Conservation (phyloP, 2,113 vertebrate genomes). For the Numida meleagris region DNA sequence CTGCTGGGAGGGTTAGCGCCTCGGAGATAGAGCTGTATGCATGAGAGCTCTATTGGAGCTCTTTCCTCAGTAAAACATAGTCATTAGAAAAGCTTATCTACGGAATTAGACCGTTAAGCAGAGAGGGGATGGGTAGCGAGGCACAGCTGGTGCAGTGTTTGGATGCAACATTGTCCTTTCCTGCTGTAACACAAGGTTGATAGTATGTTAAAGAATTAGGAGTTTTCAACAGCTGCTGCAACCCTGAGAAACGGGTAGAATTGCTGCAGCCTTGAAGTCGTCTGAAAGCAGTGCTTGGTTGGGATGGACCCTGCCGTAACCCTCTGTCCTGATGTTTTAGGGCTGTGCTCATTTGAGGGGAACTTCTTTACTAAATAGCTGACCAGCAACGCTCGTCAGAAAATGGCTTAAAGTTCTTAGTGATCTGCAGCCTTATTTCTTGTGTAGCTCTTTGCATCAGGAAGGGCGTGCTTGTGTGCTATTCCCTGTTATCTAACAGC, state of each 20-base stretch:
- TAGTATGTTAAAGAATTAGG: background rate
- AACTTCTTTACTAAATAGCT: background rate
- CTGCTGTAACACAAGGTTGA: too few relatives aligned
- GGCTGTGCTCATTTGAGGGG: background rate
- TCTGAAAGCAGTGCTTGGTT: background rate
- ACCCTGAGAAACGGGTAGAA: background rate
- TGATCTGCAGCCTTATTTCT: background rate
- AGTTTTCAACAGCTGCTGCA: background rate
- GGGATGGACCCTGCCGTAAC: background rate
- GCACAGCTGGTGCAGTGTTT: rapidly evolving
- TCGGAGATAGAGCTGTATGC: background rate
- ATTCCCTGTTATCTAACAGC: rapidly evolving
- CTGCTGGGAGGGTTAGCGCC: background rate
- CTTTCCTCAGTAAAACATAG: background rate
- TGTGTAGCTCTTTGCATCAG: background rate
- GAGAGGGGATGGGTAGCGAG: background rate
- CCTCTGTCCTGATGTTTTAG: background rate
- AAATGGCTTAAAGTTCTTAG: background rate
- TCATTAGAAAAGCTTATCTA: background rate
- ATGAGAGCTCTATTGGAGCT: rapidly evolving
- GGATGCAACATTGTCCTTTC: background rate
- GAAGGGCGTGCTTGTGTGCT: rapidly evolving
- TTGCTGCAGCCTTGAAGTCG: background rate
- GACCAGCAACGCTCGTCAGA: background rate
- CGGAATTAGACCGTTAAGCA: too few relatives aligned